phyloP scores from a whole-genome alignment of 2,113 vertebrate genomes.

The Phycodurus eques region DNA sequence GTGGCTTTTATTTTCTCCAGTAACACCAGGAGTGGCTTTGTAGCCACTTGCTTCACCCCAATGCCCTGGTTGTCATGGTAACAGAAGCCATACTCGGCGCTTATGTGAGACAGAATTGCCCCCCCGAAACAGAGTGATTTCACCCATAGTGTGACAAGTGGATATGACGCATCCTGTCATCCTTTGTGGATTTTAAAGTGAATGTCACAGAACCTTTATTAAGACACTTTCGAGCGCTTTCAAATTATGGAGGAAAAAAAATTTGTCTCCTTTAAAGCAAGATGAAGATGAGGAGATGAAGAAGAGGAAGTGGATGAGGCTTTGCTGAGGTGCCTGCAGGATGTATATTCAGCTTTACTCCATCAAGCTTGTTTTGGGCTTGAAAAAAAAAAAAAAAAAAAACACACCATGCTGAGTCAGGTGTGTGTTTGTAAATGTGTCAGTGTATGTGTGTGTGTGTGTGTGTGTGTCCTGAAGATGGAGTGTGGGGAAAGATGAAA shows the following conservation, averaged over 20 bases:
- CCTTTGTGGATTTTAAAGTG: too few species aligned
- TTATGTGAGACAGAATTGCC: too few species aligned
- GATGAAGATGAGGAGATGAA: not conserved
- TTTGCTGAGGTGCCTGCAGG: slow-evolving; percentile 34
- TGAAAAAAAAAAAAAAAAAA: slow-evolving; percentile 13
- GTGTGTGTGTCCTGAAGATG: not conserved
- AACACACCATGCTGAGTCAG: slow-evolving; percentile 36
- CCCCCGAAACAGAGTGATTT: too few species aligned
- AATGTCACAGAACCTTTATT: too few species aligned
- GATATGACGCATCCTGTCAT: too few species aligned
- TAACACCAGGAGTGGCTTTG: too few species aligned
- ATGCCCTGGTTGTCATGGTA: too few species aligned
- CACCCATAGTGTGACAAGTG: too few species aligned
- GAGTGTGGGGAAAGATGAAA: not conserved
- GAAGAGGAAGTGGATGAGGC: slow-evolving; percentile 43
- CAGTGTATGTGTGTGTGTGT: not conserved
- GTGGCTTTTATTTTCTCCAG: too few species aligned
- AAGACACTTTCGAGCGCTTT: too few species aligned
- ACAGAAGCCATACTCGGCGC: too few species aligned
- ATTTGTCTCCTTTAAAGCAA: not conserved
- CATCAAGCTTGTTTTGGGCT: slow-evolving; percentile 44
- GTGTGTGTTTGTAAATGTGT: slow-evolving; percentile 21
- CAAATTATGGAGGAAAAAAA: not conserved
- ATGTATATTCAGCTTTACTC: slow-evolving; percentile 59
- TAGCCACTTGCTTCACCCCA: too few species aligned